These are phyloP conservation scores for Tragelaphus imberbis DNA, from an alignment of 2,113 vertebrate species.

Conservation along the genomic window DNA sequence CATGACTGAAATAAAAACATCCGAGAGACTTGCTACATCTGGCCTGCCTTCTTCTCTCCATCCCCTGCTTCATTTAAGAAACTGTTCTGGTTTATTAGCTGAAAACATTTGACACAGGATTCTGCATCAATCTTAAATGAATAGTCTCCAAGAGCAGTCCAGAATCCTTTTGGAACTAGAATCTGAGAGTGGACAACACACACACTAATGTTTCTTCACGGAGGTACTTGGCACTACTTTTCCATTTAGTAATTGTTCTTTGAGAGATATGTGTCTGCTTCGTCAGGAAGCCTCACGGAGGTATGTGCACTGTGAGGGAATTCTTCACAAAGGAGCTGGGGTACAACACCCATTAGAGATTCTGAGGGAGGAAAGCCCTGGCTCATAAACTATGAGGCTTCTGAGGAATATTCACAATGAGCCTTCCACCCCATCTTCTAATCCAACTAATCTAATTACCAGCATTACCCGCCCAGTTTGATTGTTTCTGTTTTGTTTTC, in stretches of 20 bases:
- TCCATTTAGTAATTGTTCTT: neutral
- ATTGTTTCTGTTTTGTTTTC: slow-evolving; percentile 8
- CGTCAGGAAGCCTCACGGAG: neutral
- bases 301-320: neutral
- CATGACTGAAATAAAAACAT: neutral
- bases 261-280: neutral
- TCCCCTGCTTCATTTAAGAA: neutral
- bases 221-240: neutral
- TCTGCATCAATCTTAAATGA: neutral
- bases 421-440: neutral
- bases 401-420: neutral
- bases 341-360: neutral
- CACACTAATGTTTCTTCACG: neutral
- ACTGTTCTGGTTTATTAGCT: neutral
- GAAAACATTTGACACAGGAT: neutral
- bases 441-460: slow-evolving; percentile 1
- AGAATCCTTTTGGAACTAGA: neutral
- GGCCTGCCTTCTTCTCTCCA: neutral
- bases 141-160: neutral
- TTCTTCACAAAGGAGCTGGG: neutral
- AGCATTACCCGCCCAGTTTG: neutral
- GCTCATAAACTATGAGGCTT: neutral
- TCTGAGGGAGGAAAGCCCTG: neutral
- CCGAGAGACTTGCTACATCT: neutral
- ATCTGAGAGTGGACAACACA: neutral